These are phyloP conservation scores for Mellivora capensis DNA, from an alignment of 2,113 vertebrate species.

Conservation along the genomic window DNA sequence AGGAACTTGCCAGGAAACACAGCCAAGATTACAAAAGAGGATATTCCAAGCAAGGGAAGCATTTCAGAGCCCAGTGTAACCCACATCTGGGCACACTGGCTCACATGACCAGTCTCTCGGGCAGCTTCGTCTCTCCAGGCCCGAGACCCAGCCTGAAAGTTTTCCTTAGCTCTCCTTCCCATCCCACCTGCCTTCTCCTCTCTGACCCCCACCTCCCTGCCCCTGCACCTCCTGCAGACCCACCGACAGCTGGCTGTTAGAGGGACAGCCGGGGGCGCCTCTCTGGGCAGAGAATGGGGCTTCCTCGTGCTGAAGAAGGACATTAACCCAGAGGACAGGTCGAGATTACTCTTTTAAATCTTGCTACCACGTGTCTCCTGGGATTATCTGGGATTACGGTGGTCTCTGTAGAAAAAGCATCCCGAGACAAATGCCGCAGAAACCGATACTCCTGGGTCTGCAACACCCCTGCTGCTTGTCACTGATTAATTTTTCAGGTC, in stretches of 20 bases:
- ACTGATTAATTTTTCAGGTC: not conserved
- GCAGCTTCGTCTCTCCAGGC: not conserved
- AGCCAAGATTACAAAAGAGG: not conserved
- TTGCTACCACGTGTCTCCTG: not conserved
- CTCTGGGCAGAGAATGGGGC: not conserved
- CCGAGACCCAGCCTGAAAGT: not conserved
- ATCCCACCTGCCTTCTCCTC: not conserved
- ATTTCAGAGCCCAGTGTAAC: not conserved
- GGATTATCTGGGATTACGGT: not conserved
- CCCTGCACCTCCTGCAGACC: not conserved
- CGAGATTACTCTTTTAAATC: not conserved
- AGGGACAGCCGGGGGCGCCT: not conserved
- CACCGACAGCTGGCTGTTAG: accelerated
- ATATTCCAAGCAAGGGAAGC: not conserved
- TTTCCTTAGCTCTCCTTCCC: not conserved
- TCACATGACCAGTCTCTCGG: not conserved
- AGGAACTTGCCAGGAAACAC: not conserved
- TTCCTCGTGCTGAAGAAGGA: not conserved
- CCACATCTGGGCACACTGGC: not conserved
- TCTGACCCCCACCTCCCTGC: too few species aligned
- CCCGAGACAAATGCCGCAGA: not conserved
- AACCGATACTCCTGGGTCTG: not conserved
- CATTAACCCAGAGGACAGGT: not conserved
- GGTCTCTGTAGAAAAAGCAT: not conserved
- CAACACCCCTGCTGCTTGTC: not conserved